Conservation (phyloP, 2,113 vertebrate species). For the Chloropsis hardwickii region DNA sequence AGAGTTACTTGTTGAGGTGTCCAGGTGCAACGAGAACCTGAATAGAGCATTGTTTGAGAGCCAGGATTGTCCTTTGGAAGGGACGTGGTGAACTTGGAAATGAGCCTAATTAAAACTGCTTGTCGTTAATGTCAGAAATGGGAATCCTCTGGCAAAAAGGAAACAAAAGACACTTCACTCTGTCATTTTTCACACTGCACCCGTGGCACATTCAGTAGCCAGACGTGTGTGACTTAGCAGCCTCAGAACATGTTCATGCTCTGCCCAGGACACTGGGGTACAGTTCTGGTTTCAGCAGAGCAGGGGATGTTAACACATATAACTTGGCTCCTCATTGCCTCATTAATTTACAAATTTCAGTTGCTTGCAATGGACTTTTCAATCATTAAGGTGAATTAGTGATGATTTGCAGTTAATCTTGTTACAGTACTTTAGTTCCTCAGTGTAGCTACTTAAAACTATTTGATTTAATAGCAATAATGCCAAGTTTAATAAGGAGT, state of each 20-base stretch:
- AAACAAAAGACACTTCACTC: neutral
- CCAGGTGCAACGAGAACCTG: neutral
- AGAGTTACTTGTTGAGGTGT: neutral
- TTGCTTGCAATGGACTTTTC: neutral
- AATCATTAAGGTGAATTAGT: slow-evolving; percentile 13
- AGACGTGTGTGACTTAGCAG: neutral
- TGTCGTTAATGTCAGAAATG: neutral
- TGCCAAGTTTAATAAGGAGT: neutral
- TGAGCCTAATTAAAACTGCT: neutral
- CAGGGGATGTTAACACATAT: neutral
- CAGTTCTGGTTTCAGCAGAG: neutral
- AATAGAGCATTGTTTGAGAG: neutral
- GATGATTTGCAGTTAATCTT: slow-evolving; percentile 33
- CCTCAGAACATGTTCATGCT: neutral
- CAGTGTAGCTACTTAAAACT: neutral
- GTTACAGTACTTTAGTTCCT: slow-evolving; percentile 20
- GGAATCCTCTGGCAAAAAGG: neutral
- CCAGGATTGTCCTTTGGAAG: neutral
- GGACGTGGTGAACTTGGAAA: neutral
- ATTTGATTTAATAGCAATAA: slow-evolving; percentile 1
- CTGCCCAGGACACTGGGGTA: neutral
- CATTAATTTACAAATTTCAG: neutral
- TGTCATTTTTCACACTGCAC: neutral
- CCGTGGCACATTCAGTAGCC: neutral
- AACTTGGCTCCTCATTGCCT: neutral